Evolutionary conservation across 2,797 vertebrate species (phyloP), one percentile per base, ranked within the genome.

Genomic region (Distichodus sexfasciatus): DNA sequence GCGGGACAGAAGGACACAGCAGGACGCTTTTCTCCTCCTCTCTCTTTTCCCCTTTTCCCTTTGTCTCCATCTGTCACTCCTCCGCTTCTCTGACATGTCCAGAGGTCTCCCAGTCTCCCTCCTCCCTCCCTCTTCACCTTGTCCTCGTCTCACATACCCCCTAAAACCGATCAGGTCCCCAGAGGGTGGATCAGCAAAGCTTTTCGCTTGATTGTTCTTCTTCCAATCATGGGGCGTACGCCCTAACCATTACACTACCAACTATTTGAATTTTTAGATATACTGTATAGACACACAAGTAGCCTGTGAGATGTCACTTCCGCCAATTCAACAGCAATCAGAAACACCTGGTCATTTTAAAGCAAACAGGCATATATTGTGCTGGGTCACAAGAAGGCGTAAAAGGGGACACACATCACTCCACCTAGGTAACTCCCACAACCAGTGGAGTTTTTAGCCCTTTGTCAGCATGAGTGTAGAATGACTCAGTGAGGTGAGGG

Each of bases 1-100:
- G 9, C 51, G 24, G 36, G 69, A 75, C 76, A 71, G 68, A 71
- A 70, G 70, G 65, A 54, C 60, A 54, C 67, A 73, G 70, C 69
- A 63, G 48, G 66, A 69, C 21, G 47, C 54, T 58, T 62, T 73
- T 60, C 66, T 75, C 51, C 44, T 69, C 66, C n/a, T 50, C 53
- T 62, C 19, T 67, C 40, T 62, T 40, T 51, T 7, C 12, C 26
- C 48, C 69, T 66, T 70, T 38, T 44, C 57, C 50, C 66, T 74
- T 57, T 65, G 67, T 73, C 51, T 70, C 71, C 58, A 62, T 71
- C 60, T 48, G 58, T 65, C 61, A 64, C 44, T 54, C 41, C 61
- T 55, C 28, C 40, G 51, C 61, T 68, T n/a, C n/a, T n/a, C 35
- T 64, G 62, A 66, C 69, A 69, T 61, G 44, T 72, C 69, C 66